Conservation (phyloP, 2,113 vertebrate species). For the Chitala chitala region DNA sequence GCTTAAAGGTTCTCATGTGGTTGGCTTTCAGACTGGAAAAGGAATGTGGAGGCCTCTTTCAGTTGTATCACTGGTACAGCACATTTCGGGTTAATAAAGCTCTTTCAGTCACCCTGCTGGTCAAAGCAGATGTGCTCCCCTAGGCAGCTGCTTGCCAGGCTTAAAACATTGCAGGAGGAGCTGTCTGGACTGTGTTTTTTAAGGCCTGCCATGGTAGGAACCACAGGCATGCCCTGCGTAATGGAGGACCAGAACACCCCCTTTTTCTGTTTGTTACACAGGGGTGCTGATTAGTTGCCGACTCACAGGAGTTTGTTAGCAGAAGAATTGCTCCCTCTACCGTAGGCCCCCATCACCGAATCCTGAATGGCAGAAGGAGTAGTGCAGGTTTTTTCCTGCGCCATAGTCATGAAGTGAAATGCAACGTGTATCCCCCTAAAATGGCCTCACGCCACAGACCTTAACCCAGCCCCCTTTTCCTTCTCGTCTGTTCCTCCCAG, state of each 20-base stretch:
- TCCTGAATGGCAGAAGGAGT: no score
- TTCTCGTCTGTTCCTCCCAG: neutral
- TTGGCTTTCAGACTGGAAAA: no score
- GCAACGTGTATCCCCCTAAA: neutral
- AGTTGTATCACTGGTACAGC: neutral
- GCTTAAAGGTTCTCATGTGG: no score
- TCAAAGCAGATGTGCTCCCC: slow-evolving; percentile 23
- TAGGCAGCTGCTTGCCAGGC: slow-evolving; percentile 23
- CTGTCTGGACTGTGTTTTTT: slow-evolving; percentile 23
- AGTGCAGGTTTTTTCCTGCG: neutral
- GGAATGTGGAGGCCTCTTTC: no score
- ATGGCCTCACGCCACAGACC: neutral
- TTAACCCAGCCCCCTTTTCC: neutral
- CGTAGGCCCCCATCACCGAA: no score
- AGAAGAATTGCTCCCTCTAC: no score
- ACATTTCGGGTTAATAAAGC: neutral
- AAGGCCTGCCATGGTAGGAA: neutral
- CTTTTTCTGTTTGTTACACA: no score
- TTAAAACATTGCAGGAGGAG: slow-evolving; percentile 7
- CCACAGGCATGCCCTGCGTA: no score
- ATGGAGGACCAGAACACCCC: no score
- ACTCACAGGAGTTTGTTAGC: no score
- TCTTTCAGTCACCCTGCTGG: slow-evolving; percentile 1
- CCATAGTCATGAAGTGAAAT: neutral
- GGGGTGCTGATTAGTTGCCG: neutral